Base-by-base conservation (phyloP, 2,113 vertebrate genomes). In the Pterocles gutturalis region DNA sequence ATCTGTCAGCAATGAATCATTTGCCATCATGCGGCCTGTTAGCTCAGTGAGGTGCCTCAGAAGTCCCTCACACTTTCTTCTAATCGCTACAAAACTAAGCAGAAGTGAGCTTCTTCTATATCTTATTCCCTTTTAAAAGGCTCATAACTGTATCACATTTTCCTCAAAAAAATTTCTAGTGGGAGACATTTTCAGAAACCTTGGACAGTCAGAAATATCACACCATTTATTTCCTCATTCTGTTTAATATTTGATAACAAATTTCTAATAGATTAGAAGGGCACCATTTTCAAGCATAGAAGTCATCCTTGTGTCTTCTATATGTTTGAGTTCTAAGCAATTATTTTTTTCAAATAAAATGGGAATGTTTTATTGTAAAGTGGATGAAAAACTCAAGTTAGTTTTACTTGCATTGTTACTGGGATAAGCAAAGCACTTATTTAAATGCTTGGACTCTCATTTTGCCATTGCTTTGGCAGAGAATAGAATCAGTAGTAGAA, bases 1-100 rank as follows among this genome's bases (percentile, higher is more conserved):
- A 91, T 79, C 88, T 93, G 78, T 90, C 93, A 94, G 89, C 78
- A 93, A 92, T 70, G 87, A 88, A 87, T 90, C 91, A 85, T 57
- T 83, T 86, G 75, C 67, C 79, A 75, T 95, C 77, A 95, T 48
- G 78, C 33, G 87, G 62, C 76, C 73, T 93, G 65, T 95, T 92
- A 83, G 71, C 62, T 94, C 94, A 96, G 72, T 78, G 73, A 92
- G 82, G 49, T 71, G 66, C 82, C 71, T 89, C 84, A 88, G 43
- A 95, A 94, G 85, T 83, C 58, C 62, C 62, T 72, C 79, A 62
- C 34, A 71, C 45, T 79, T 91, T 83, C 73, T 89, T 79, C 48
- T 76, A 83, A 94, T 89, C 76, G 72, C 87, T 79, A 91, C n/a
- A 90, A 76, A 75, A 19, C n/a, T 76, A 84, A 76, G 41, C 43